A percentile compares a stretch with the other conserved stretches of the same genome.
phyloP scores from a whole-genome alignment of 2,888 invertebrate species.

The Acleris cristana region DNA sequence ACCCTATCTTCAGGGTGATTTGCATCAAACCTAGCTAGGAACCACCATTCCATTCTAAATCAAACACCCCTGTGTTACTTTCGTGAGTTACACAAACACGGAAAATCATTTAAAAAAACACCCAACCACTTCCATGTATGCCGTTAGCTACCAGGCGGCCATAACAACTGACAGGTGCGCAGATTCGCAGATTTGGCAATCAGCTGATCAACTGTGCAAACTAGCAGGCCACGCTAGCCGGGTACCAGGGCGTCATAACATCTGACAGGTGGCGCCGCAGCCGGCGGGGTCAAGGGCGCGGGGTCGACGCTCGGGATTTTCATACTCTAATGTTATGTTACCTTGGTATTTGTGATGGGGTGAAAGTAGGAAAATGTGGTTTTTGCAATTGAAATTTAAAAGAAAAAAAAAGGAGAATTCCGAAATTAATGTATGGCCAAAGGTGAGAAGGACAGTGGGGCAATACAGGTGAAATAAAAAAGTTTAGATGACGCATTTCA shows the following conservation, averaged over 20 bases:
- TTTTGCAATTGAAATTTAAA: background rate
- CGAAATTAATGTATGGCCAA: too few species aligned
- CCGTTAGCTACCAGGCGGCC: background rate
- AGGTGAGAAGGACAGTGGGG: too few species aligned
- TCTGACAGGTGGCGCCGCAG: conserved; percentile 14
- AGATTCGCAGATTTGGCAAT: conserved; percentile 5
- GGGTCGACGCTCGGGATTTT: conserved; percentile 5
- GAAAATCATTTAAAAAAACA: too few species aligned
- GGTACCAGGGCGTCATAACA: conserved; percentile 16
- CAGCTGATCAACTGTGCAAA: conserved; percentile 8
- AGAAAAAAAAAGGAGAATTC: too few species aligned
- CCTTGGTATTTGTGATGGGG: background rate
- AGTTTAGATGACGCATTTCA: too few species aligned
- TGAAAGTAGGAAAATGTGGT: background rate
- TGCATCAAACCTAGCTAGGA: too few species aligned
- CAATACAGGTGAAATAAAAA: too few species aligned
- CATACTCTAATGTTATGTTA: conserved; percentile 7
- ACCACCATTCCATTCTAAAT: too few species aligned
- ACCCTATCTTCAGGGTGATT: too few species aligned
- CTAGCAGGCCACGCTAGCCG: conserved; percentile 9
- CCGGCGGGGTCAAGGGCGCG: conserved; percentile 18
- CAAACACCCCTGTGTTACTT: too few species aligned
- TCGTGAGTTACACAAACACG: too few species aligned
- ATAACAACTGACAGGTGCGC: conserved; percentile 12
- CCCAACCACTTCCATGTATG: too few species aligned